Conservation (phyloP, 2,797 vertebrate species). For the Phoeniculus purpureus region DNA sequence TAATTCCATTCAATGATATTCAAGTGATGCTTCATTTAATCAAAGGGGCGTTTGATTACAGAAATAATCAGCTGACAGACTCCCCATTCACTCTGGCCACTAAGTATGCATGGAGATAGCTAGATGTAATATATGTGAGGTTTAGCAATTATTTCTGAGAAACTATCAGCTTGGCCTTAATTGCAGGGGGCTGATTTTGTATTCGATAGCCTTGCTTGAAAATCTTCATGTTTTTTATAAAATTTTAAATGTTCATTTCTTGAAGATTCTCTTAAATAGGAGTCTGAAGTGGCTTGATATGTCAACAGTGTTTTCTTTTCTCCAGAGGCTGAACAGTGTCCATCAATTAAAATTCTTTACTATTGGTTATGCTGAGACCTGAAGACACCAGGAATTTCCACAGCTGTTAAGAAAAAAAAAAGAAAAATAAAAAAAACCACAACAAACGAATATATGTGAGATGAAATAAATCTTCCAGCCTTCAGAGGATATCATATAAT, state of each 20-base stretch:
- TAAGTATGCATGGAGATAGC: background rate
- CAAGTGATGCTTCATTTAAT: constrained; percentile 5
- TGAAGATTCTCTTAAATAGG: background rate
- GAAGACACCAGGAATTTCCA: background rate
- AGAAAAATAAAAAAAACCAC: background rate
- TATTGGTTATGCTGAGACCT: background rate
- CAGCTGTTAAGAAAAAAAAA: background rate
- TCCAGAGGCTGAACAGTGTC: background rate
- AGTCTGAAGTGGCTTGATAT: background rate
- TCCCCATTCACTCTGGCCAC: constrained; percentile 8
- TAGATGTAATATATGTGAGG: background rate
- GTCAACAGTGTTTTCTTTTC: background rate
- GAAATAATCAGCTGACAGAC: constrained; percentile 41
- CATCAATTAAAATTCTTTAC: background rate
- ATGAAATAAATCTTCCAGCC: constrained; percentile 39
- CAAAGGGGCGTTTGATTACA: constrained; percentile 30
- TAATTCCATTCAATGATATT: constrained; percentile 9
- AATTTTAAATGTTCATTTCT: constrained; percentile 4
- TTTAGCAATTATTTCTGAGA: constrained; percentile 23
- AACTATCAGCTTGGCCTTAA: background rate
- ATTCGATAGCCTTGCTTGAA: background rate
- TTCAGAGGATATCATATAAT: background rate
- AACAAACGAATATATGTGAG: background rate
- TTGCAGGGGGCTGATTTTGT: background rate
- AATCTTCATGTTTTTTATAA: constrained; percentile 7